A percentile compares a stretch with the other conserved stretches of the same genome.
phyloP scores from a whole-genome alignment of 2,797 vertebrate species.

The Mormyrus proboscirostris region DNA sequence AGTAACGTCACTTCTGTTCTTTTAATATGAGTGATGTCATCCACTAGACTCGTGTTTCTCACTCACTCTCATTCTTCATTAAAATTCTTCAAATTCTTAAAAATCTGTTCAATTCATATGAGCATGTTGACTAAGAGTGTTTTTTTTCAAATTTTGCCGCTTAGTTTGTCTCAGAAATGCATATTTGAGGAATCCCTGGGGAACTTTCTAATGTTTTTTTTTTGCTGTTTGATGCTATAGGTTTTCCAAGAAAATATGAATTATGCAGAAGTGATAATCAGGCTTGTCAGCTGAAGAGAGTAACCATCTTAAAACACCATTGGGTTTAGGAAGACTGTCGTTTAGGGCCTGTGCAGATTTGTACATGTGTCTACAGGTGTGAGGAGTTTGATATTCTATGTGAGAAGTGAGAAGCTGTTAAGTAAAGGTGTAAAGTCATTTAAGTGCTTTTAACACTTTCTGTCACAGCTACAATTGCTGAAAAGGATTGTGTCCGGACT shows the following conservation, averaged over 20 bases:
- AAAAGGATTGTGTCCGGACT: not conserved
- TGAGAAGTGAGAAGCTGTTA: not conserved
- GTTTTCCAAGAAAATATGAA: not conserved
- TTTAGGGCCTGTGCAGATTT: not conserved
- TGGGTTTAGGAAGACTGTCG: not conserved
- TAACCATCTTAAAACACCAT: not conserved
- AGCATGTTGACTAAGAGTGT: not conserved
- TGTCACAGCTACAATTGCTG: not conserved
- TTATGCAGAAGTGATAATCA: not conserved
- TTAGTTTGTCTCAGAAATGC: not conserved
- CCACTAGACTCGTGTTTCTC: not conserved
- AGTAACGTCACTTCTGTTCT: not conserved
- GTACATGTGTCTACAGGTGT: not conserved
- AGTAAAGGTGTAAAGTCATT: not conserved
- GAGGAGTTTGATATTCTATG: not conserved
- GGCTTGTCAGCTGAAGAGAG: not conserved
- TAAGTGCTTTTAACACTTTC: not conserved
- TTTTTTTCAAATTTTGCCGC: too few species aligned
- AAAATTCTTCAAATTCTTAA: not conserved
- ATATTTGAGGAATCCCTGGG: not conserved
- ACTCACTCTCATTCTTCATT: not conserved
- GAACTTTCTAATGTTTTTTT: not conserved
- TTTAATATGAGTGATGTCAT: not conserved
- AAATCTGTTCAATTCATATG: not conserved
- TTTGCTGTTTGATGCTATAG: not conserved